Conservation (phyloP, 2,888 invertebrate species). For the Eubasilissa splendida region DNA sequence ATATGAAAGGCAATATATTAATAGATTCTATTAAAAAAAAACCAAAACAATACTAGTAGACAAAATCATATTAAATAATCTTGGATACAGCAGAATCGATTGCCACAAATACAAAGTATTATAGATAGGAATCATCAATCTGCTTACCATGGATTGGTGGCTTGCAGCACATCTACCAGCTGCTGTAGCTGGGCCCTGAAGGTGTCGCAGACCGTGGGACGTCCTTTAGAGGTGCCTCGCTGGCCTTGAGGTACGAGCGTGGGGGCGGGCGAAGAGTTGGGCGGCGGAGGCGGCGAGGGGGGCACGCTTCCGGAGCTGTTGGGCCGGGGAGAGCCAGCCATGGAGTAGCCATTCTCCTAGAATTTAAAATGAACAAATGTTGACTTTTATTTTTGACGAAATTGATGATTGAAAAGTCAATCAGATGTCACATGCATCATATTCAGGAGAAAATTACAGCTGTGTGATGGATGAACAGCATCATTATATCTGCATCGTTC, state of each 20-base stretch:
- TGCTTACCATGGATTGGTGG: slow-evolving; percentile 87
- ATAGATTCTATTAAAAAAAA: too few relatives aligned
- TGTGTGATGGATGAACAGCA: too few relatives aligned
- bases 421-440: too few relatives aligned
- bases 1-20: too few relatives aligned
- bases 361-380: slow-evolving; percentile 1
- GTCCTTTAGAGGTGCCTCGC: slow-evolving; percentile 89
- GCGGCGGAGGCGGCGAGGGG: slow-evolving; percentile 63
- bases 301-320: slow-evolving; percentile 46
- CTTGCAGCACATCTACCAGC: slow-evolving; percentile 90
- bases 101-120: too few relatives aligned
- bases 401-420: too few relatives aligned
- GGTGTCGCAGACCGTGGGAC: slow-evolving; percentile 91
- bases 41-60: too few relatives aligned
- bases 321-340: slow-evolving; percentile 52
- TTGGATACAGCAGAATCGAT: too few relatives aligned
- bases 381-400: background rate
- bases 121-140: background rate
- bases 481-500: too few relatives aligned
- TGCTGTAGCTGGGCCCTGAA: slow-evolving; percentile 91
- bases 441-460: too few relatives aligned
- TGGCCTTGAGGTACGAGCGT: slow-evolving; percentile 73
- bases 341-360: slow-evolving; percentile 52
- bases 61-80: too few relatives aligned
- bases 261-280: slow-evolving; percentile 66